Conservation (phyloP, 2,888 invertebrate species). For the Nebria brevicollis region DNA sequence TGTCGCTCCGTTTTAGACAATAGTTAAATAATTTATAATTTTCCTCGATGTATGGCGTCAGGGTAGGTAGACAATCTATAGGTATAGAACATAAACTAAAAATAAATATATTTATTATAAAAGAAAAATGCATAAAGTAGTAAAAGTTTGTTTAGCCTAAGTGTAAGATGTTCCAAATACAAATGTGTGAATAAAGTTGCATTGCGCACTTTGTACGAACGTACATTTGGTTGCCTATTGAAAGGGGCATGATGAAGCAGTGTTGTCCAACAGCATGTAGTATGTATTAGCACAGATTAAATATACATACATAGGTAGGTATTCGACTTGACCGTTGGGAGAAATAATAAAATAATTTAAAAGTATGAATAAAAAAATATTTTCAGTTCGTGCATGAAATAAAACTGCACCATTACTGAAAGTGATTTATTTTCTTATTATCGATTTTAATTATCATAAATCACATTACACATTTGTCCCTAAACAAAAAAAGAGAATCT, state of each 20-base stretch:
- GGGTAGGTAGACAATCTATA: too few species aligned
- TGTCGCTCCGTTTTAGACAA: too few species aligned
- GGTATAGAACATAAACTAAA: too few species aligned
- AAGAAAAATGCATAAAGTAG: neutral
- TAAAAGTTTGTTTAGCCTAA: neutral
- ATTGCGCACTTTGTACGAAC: neutral
- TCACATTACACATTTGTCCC: slow-evolving; percentile 61
- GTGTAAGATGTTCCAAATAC: neutral
- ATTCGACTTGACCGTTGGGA: neutral
- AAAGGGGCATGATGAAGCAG: neutral
- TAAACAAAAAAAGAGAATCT: slow-evolving; percentile 53
- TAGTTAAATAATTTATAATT: too few species aligned
- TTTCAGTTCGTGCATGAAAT: neutral
- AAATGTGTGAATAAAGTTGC: neutral
- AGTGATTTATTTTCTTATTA: slow-evolving; percentile 60
- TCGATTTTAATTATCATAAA: slow-evolving; percentile 57
- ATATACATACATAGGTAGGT: too few species aligned
- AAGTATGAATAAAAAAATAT: neutral
- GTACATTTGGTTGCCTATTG: neutral
- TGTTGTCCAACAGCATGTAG: too few species aligned
- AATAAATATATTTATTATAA: too few species aligned
- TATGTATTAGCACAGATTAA: too few species aligned
- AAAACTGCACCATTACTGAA: slow-evolving; percentile 52
- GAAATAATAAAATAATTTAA: neutral
- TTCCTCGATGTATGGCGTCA: too few species aligned